phyloP scores from a whole-genome alignment of 2,797 vertebrate genomes.

The Leucoraja ocellata region DNA sequence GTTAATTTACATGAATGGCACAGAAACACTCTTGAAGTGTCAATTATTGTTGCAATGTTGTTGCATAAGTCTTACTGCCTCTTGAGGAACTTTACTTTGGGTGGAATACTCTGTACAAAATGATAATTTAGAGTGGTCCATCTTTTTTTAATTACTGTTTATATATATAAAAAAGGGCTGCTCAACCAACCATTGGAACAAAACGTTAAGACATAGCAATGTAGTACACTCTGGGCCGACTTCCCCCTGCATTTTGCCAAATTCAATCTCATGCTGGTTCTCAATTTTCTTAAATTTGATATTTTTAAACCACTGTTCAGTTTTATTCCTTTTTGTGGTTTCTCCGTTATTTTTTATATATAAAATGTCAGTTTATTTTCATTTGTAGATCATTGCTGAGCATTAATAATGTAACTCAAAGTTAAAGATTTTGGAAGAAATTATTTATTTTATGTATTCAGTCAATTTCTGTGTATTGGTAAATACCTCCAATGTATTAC shows the following conservation, averaged over 20 bases:
- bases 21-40: not conserved
- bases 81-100: not conserved
- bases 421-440: conserved; percentile 53
- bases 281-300: not conserved
- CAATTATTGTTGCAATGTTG: not conserved
- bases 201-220: not conserved
- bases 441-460: conserved; percentile 66
- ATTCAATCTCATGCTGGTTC: not conserved
- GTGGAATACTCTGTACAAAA: not conserved
- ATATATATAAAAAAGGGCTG: not conserved
- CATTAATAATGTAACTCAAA: conserved; percentile 47
- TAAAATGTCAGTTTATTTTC: not conserved
- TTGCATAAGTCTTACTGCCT: not conserved
- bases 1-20: not conserved
- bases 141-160: not conserved
- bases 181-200: not conserved
- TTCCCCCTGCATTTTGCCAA: not conserved
- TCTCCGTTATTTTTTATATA: not conserved
- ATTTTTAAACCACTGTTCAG: conserved; percentile 29
- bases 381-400: conserved; percentile 31
- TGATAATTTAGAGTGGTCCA: not conserved
- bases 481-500: conserved; percentile 42
- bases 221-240: not conserved
- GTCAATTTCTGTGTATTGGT: conserved; percentile 49
- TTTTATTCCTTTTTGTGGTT: conserved; percentile 10